Evolutionary conservation across 2,797 vertebrate species (phyloP).

Genomic region (Myripristis jacobus): DNA sequence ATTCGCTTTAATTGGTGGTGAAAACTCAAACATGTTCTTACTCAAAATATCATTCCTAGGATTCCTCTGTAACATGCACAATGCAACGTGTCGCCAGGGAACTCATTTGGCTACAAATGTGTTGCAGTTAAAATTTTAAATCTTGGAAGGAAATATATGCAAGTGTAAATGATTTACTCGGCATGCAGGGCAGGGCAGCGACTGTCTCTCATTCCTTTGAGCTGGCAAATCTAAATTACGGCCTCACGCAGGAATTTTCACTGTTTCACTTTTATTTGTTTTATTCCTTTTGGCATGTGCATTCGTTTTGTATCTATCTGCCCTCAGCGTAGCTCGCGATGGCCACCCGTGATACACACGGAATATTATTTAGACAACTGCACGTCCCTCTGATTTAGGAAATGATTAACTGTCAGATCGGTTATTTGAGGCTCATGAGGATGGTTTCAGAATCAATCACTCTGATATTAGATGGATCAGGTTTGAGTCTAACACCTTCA

Average conservation of each 20-base stretch:
- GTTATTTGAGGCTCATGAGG: constrained; percentile 20
- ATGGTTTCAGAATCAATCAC: not conserved
- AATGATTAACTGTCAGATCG: constrained; percentile 22
- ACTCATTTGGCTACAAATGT: constrained; percentile 43
- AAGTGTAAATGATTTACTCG: constrained; percentile 39
- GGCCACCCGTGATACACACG: not conserved
- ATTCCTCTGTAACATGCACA: constrained; percentile 41
- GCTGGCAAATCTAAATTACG: constrained; percentile 34
- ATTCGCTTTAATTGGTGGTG: constrained; percentile 64
- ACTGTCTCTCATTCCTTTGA: constrained; percentile 47
- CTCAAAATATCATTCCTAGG: constrained; percentile 46
- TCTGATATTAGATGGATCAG: constrained; percentile 1
- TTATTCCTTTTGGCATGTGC: constrained; percentile 48
- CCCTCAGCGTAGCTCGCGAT: constrained; percentile 19
- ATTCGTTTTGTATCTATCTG: constrained; percentile 32
- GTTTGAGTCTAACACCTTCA: constrained; percentile 1
- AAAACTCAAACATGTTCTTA: constrained; percentile 59
- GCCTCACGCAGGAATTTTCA: constrained; percentile 45
- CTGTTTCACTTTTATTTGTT: constrained; percentile 51
- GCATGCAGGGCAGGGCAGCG: constrained; percentile 19
- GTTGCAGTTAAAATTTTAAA: constrained; percentile 29
- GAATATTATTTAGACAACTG: constrained; percentile 44
- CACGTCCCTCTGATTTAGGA: constrained; percentile 31
- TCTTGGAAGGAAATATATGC: constrained; percentile 37
- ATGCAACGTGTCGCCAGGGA: constrained; percentile 44